Evolutionary conservation across 1,140 invertebrate genomes (phyloP), one percentile per base, ranked within the genome.

Genomic region (Cataglyphis hispanica): DNA sequence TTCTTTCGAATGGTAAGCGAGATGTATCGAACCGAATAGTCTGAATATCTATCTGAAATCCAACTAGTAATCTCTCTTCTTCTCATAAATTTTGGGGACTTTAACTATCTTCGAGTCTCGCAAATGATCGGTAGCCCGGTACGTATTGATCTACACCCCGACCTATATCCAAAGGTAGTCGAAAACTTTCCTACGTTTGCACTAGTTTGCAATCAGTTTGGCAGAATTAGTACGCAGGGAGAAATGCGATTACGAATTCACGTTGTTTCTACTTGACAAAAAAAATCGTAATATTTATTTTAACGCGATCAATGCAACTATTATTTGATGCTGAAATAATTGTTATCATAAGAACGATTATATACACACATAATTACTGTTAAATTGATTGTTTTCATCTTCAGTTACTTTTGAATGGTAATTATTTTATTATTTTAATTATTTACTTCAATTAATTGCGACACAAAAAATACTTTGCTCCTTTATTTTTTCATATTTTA

Each of bases 141-240:
- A 60, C 66, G 78, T 83, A 83, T 83, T 83, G 67, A 83, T 83
- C 43, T 72, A 83, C n/a, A 60, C n/a, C 16, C 37, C 53, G 66
- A 72, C 67, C 50, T 61, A 74, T 37, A 61, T 83, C 27, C 53
- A 83, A 61, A 25, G 67, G 34, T 31, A 72, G 37, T 34, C 78
- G 78, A 83, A 83, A 83, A 83, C 78, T 83, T 83, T 53, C 60
- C 53, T n/a, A 25, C 78, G 40, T 40, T 72, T 25, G 67, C 37
- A 72, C 67, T 16, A n/a, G 64, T 83, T 86, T 31, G n/a, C 60
- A 78, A 77, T 64, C 58, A 78, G 46, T 34, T 75, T 25, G 58
- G 10, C 34, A 7, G 77, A 77, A 66, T 27, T 67, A 22, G 8
- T 67, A 67, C 31, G 67, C 67, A n/a, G 19, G 4, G 31, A 13